phyloP scores from a whole-genome alignment of 2,797 vertebrate species.

The Poecilia wingei region DNA sequence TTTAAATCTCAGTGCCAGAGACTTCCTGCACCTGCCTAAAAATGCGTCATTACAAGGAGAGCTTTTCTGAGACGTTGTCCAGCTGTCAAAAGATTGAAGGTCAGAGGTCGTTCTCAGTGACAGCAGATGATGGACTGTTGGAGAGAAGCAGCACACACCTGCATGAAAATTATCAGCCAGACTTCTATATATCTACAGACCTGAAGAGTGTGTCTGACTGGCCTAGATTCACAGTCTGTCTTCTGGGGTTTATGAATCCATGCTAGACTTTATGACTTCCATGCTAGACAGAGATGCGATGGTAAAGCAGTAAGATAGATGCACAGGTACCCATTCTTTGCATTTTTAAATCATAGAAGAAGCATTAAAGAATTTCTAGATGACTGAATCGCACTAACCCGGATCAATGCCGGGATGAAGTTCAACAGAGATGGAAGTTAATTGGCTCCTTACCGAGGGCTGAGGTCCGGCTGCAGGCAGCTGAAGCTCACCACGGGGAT shows the following conservation, averaged over 20 bases:
- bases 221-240: background rate
- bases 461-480: constrained; percentile 77
- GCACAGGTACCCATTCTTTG: background rate
- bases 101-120: constrained; percentile 6
- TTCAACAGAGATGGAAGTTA: background rate
- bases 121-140: constrained; percentile 1
- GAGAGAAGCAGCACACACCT: constrained; percentile 28
- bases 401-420: background rate
- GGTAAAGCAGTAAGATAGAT: background rate
- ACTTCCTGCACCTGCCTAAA: background rate
- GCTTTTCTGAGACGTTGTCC: constrained; percentile 1
- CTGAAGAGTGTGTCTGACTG: background rate
- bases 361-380: background rate
- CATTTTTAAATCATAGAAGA: background rate
- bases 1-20: background rate
- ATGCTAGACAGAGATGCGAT: background rate
- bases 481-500: constrained; percentile 81
- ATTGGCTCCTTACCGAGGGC: constrained; percentile 76
- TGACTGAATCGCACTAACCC: background rate
- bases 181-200: background rate
- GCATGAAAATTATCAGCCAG: constrained; percentile 12
- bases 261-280: too few relatives aligned
- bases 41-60: constrained; percentile 2
- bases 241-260: background rate
- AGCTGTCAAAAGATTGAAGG: constrained; percentile 22